These are phyloP conservation scores for Nycteola revayana DNA, from an alignment of 2,888 invertebrate species.

Conservation along the genomic window DNA sequence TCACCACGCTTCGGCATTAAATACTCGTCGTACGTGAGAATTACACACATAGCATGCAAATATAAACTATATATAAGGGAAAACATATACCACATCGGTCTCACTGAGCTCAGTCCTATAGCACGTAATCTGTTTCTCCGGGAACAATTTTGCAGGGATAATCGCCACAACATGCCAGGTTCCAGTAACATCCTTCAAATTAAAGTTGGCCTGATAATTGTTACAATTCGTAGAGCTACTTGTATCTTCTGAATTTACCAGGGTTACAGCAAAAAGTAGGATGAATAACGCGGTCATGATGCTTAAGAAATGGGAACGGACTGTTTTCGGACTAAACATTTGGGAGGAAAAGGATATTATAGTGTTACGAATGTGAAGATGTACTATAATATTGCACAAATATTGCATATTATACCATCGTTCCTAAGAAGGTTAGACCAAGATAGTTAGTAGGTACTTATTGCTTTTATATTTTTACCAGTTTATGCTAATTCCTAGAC, in stretches of 20 bases:
- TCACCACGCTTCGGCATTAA: too few species aligned
- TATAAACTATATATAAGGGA: too few species aligned
- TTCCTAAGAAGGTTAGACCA: too few species aligned
- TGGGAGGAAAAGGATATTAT: constrained; percentile 5
- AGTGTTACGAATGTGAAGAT: constrained; percentile 24
- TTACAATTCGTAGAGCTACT: constrained; percentile 43
- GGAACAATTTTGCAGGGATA: constrained; percentile 60
- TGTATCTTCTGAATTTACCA: constrained; percentile 32
- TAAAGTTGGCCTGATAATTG: constrained; percentile 55
- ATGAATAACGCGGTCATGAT: constrained; percentile 36
- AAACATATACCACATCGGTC: constrained; percentile 56
- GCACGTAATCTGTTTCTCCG: constrained; percentile 55
- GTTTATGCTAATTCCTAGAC: too few species aligned
- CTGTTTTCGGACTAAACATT: constrained; percentile 14
- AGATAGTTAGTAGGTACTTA: too few species aligned
- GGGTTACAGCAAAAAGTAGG: constrained; percentile 27
- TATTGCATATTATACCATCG: too few species aligned
- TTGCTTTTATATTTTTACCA: too few species aligned
- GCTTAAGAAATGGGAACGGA: constrained; percentile 10
- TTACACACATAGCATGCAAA: too few species aligned
- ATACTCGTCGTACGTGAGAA: too few species aligned
- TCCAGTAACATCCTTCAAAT: constrained; percentile 51
- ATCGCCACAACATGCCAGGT: constrained; percentile 65
- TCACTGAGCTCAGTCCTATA: constrained; percentile 66
- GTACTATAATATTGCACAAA: constrained; percentile 2